These are phyloP conservation scores for Sicus ferrugineus DNA, from an alignment of 2,888 invertebrate species.

Conservation along the genomic window DNA sequence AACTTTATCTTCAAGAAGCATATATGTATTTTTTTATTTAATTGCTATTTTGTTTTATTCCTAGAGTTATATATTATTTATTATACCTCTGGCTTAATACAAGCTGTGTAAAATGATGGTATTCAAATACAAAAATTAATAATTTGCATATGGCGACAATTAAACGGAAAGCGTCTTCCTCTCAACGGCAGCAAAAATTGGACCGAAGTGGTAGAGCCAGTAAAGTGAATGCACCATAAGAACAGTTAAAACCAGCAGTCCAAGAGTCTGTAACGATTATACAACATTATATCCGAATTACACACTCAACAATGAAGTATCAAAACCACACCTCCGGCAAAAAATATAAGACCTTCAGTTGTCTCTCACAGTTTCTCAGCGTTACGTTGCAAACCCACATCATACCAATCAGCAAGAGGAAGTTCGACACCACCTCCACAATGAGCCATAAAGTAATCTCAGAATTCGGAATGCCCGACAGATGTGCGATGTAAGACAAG, in stretches of 20 bases:
- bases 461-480: background rate
- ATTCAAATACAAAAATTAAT: too few species aligned
- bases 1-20: too few species aligned
- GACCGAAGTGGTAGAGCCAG: slow-evolving; percentile 7
- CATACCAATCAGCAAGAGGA: background rate
- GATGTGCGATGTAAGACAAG: background rate
- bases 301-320: background rate
- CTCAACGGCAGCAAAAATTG: too few species aligned
- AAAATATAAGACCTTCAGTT: background rate
- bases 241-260: background rate
- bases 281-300: background rate
- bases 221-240: background rate
- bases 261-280: background rate
- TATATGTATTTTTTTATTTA: too few species aligned
- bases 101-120: too few species aligned
- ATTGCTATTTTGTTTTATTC: too few species aligned
- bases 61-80: too few species aligned
- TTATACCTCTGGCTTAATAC: too few species aligned
- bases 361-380: background rate
- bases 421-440: background rate
- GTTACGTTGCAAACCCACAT: background rate
- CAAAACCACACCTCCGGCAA: slow-evolving; percentile 9
- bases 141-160: too few species aligned
- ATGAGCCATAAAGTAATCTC: background rate
- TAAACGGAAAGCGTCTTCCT: too few species aligned